These are phyloP conservation scores for Microplitis manilae DNA, from an alignment of 2,888 invertebrate genomes.

Conservation along the genomic window DNA sequence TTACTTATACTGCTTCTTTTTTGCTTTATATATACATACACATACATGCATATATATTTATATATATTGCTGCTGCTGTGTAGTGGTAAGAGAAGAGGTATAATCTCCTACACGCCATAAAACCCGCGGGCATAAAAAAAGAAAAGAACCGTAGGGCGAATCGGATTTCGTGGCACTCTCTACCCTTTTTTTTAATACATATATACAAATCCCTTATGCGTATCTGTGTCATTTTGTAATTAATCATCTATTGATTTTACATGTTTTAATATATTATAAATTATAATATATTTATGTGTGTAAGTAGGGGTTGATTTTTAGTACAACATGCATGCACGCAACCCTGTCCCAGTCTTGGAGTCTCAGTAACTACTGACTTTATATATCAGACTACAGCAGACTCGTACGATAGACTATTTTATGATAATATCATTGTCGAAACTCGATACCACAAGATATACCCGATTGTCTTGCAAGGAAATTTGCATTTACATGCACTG, in stretches of 20 bases:
- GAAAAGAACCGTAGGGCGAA: slow-evolving; percentile 49
- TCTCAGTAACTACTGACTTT: slow-evolving; percentile 32
- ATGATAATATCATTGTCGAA: slow-evolving; percentile 50
- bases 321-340: slow-evolving; percentile 34
- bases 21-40: neutral
- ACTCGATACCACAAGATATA: slow-evolving; percentile 45
- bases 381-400: slow-evolving; percentile 34
- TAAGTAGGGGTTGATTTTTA: slow-evolving; percentile 32
- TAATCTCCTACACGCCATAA: slow-evolving; percentile 63
- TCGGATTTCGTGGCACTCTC: slow-evolving; percentile 52
- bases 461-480: slow-evolving; percentile 50
- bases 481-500: slow-evolving; percentile 57
- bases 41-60: neutral
- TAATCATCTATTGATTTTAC: slow-evolving; percentile 22
- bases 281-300: neutral
- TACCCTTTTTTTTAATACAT: neutral
- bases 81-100: slow-evolving; percentile 46
- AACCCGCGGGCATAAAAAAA: slow-evolving; percentile 57
- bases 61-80: slow-evolving; percentile 26
- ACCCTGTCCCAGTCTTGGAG: slow-evolving; percentile 3
- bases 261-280: neutral
- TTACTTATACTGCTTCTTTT: slow-evolving; percentile 1
- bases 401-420: slow-evolving; percentile 51
- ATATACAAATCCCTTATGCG: slow-evolving; percentile 23
- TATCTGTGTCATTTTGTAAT: slow-evolving; percentile 33